Conservation (phyloP, 1,140 invertebrate genomes). For the Diabrotica virgifera region DNA sequence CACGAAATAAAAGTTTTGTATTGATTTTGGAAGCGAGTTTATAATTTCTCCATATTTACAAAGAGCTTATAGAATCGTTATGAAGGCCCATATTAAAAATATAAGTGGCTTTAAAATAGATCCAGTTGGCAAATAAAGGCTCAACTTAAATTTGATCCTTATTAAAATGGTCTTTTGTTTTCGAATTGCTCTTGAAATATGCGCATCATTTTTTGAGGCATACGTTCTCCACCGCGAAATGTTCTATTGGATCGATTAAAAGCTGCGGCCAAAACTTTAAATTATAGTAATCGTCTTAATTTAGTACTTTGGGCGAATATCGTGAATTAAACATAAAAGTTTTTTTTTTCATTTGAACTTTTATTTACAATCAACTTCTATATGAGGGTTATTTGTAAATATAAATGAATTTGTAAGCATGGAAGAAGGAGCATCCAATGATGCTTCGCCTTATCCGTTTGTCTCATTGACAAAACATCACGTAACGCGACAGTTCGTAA, state of each 20-base stretch:
- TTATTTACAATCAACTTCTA: too few relatives aligned
- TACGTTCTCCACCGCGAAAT: neutral
- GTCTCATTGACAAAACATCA: too few relatives aligned
- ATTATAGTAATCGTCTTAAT: neutral
- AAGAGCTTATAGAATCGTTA: conserved; percentile 27
- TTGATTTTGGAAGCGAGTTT: conserved; percentile 22
- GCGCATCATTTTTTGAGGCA: conserved; percentile 18
- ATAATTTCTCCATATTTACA: conserved; percentile 29
- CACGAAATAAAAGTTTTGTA: neutral
- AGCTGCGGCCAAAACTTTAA: neutral
- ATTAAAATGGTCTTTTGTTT: conserved; percentile 47
- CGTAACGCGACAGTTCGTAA: too few relatives aligned
- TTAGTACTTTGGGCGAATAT: neutral
- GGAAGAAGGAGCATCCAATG: too few relatives aligned
- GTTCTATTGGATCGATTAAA: conserved; percentile 11
- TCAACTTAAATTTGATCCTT: conserved; percentile 47
- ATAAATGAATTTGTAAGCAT: too few relatives aligned
- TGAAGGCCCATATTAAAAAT: conserved; percentile 41
- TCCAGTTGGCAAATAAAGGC: conserved; percentile 45
- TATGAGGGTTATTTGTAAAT: too few relatives aligned
- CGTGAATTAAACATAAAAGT: too few relatives aligned
- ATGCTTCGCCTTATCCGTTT: too few relatives aligned
- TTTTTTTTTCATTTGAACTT: too few relatives aligned
- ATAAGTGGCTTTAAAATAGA: conserved; percentile 44
- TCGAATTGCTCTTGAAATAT: conserved; percentile 40